Evolutionary conservation across 2,113 vertebrate genomes (phyloP).

Genomic region (Cricetomys ansorgei): DNA sequence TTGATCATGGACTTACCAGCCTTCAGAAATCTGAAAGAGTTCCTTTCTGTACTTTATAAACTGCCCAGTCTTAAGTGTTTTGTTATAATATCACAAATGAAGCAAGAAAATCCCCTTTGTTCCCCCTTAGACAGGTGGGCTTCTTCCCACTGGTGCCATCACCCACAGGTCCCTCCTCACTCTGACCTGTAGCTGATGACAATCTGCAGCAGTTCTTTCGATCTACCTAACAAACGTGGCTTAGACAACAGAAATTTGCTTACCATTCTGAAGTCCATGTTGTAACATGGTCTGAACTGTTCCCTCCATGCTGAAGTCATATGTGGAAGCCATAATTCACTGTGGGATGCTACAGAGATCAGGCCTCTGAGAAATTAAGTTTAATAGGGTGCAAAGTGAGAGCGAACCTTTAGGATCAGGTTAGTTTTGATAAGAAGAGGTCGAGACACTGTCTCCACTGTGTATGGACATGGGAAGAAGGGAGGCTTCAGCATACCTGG

Average conservation of each 20-base stretch:
- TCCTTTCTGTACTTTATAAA: neutral
- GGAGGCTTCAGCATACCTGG: neutral
- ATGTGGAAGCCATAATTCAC: neutral
- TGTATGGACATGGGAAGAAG: neutral
- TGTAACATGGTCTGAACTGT: neutral
- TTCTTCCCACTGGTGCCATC: neutral
- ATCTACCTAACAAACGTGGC: neutral
- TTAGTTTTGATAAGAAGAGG: neutral
- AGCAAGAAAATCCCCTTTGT: neutral
- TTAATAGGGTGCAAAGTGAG: neutral
- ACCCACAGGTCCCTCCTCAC: neutral
- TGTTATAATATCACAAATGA: neutral
- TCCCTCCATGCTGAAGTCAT: too few relatives aligned
- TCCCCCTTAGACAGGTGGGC: neutral
- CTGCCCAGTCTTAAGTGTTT: neutral
- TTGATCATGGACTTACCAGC: neutral
- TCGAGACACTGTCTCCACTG: neutral
- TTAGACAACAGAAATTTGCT: neutral
- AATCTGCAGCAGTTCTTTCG: neutral
- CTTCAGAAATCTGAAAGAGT: neutral
- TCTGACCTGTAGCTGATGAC: neutral
- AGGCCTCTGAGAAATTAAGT: neutral
- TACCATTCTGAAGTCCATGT: neutral
- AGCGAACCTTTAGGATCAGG: too few relatives aligned
- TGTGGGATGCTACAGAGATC: too few relatives aligned